Conservation (phyloP, 2,888 invertebrate genomes). For the Drosophila putrida region DNA sequence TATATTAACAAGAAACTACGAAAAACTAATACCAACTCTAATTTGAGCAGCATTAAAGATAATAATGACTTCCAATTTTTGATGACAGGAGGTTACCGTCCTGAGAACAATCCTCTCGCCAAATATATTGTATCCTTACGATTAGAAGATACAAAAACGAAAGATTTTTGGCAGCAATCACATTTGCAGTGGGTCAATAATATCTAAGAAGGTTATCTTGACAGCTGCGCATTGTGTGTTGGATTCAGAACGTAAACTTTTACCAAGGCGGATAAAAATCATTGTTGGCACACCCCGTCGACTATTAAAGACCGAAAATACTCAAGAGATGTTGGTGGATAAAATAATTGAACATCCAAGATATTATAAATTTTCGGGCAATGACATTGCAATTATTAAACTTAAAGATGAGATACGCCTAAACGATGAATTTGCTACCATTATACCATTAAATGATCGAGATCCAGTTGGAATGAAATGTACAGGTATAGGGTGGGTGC, state of each 20-base stretch:
- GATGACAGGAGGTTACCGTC: conserved; percentile 70
- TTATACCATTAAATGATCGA: conserved; percentile 20
- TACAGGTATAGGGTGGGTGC: conserved; percentile 69
- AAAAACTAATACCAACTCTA: neutral
- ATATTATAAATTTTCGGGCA: conserved; percentile 9
- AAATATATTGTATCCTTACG: conserved; percentile 60
- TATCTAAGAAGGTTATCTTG: conserved; percentile 40
- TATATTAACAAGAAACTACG: neutral
- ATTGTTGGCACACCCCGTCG: conserved; percentile 62
- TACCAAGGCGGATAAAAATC: neutral
- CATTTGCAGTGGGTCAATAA: conserved; percentile 64
- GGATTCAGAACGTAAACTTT: neutral
- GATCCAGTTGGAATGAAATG: conserved; percentile 39
- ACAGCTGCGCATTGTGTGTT: conserved; percentile 71
- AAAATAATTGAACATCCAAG: conserved; percentile 40
- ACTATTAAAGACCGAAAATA: neutral
- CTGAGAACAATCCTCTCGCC: conserved; percentile 28
- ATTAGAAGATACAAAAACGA: no score
- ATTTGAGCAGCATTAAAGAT: no score
- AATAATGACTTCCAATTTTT: conserved; percentile 57
- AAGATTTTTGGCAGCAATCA: conserved; percentile 66
- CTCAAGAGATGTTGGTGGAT: conserved; percentile 29
- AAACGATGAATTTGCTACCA: neutral
- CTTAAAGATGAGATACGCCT: conserved; percentile 5
- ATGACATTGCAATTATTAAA: conserved; percentile 53